Evolutionary conservation across 2,797 vertebrate genomes (phyloP).

Genomic region (Lepilemur ruficaudatus): DNA sequence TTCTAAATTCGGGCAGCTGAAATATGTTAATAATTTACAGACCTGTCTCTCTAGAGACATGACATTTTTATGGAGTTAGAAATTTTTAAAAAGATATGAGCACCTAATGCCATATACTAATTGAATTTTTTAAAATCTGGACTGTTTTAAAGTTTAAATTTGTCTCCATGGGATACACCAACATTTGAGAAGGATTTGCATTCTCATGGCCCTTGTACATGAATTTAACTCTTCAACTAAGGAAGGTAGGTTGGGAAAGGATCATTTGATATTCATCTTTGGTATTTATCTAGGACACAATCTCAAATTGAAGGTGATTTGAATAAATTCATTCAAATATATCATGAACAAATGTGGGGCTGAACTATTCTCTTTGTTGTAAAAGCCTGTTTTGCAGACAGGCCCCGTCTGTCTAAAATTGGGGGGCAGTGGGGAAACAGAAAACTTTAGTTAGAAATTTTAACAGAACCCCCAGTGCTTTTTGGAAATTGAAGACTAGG

Average conservation of each 20-base stretch:
- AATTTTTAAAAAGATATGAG: background rate
- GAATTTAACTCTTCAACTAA: background rate
- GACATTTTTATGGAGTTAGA: background rate
- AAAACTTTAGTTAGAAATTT: background rate
- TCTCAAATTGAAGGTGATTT: background rate
- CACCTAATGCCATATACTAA: background rate
- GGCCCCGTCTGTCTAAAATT: background rate
- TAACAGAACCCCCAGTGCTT: background rate
- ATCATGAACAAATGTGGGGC: background rate
- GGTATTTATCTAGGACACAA: background rate
- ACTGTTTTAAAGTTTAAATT: background rate
- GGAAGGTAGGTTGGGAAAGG: background rate
- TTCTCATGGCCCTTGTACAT: background rate
- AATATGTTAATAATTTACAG: slow-evolving; percentile 26
- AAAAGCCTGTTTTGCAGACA: slow-evolving; percentile 34
- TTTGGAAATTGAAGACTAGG: background rate
- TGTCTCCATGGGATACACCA: background rate
- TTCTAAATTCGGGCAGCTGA: slow-evolving; percentile 13
- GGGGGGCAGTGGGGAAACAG: background rate
- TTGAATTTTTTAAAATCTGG: background rate
- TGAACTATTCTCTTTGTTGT: background rate
- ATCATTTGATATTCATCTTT: background rate
- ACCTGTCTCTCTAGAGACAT: background rate
- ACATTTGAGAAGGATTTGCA: background rate
- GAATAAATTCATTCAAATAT: background rate